A percentile compares a stretch with the other conserved stretches of the same genome.
These are phyloP conservation scores for Ormyrus nitidulus DNA, from an alignment of 2,888 invertebrate species.

Conservation along the genomic window DNA sequence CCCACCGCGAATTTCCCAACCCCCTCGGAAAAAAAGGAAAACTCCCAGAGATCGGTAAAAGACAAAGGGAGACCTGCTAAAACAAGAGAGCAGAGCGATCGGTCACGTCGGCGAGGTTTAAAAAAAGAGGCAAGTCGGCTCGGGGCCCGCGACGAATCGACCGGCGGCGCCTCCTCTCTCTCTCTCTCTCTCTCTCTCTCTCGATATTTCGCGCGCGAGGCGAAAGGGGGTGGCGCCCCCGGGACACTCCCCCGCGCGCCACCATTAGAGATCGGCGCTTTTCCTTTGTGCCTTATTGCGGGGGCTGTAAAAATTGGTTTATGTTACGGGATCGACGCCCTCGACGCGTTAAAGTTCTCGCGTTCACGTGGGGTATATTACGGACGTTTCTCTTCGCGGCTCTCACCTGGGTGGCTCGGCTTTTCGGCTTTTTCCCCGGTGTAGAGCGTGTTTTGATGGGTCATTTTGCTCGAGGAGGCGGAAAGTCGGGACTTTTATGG, in stretches of 20 bases:
- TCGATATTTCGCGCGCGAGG: too few relatives aligned
- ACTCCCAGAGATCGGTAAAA: neutral
- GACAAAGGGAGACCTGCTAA: neutral
- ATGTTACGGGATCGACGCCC: neutral
- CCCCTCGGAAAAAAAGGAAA: neutral
- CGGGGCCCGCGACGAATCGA: conserved; percentile 6
- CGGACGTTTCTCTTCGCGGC: too few relatives aligned
- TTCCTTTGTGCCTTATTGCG: neutral
- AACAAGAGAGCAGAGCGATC: neutral
- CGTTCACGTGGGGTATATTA: neutral
- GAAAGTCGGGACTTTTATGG: too few relatives aligned
- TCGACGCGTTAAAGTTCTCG: neutral
- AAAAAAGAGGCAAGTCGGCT: neutral
- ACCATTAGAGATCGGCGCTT: neutral
- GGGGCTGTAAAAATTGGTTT: neutral
- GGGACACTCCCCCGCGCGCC: conserved; percentile 12
- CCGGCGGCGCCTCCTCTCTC: conserved; percentile 7
- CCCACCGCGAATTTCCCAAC: conserved; percentile 23
- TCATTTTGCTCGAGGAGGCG: neutral
- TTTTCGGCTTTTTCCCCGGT: neutral
- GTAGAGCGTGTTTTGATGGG: conserved; percentile 20
- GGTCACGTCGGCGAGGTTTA: conserved; percentile 16
- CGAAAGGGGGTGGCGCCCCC: conserved; percentile 7
- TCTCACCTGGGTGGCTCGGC: conserved; percentile 4
- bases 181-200: neutral